Percentiles rank a stretch among this genome's conserved stretches.
Conservation (phyloP, 1,140 invertebrate genomes). For the Dinothrombium tinctorium region DNA sequence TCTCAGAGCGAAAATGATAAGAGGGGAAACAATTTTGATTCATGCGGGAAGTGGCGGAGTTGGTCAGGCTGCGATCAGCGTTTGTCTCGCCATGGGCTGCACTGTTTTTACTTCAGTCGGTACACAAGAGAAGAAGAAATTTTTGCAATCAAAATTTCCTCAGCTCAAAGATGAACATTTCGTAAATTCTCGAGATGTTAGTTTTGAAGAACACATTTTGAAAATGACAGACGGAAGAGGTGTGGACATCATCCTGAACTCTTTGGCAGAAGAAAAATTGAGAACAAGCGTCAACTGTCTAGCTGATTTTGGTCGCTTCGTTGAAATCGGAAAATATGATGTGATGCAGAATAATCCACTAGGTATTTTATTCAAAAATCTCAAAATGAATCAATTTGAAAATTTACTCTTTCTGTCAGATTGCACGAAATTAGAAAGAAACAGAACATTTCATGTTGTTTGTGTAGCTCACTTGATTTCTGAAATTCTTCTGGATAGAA, state of each 20-base stretch:
- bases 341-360: slow-evolving; percentile 62
- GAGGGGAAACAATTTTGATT: slow-evolving; percentile 63
- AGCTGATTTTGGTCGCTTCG: slow-evolving; percentile 62
- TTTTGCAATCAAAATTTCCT: slow-evolving; percentile 63
- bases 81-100: slow-evolving; percentile 62
- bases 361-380: no score
- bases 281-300: slow-evolving; percentile 74
- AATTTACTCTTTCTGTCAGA: slow-evolving; percentile 16
- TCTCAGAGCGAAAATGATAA: slow-evolving; percentile 52
- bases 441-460: slow-evolving; percentile 86
- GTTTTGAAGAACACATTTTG: slow-evolving; percentile 67
- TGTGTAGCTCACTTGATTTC: slow-evolving; percentile 73
- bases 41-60: slow-evolving; percentile 90
- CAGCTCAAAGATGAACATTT: slow-evolving; percentile 53
- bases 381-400: neutral
- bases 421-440: slow-evolving; percentile 50
- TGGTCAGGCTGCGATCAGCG: slow-evolving; percentile 78
- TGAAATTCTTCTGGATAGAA: slow-evolving; percentile 26
- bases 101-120: slow-evolving; percentile 70
- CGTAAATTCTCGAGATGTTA: slow-evolving; percentile 70
- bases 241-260: slow-evolving; percentile 40
- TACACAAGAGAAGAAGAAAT: slow-evolving; percentile 60
- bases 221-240: slow-evolving; percentile 42
- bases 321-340: slow-evolving; percentile 93
- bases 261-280: slow-evolving; percentile 40